These are phyloP conservation scores for Stylophora pistillata DNA, from an alignment of 64 coral and sea anemone genomes.

Conservation along the genomic window DNA sequence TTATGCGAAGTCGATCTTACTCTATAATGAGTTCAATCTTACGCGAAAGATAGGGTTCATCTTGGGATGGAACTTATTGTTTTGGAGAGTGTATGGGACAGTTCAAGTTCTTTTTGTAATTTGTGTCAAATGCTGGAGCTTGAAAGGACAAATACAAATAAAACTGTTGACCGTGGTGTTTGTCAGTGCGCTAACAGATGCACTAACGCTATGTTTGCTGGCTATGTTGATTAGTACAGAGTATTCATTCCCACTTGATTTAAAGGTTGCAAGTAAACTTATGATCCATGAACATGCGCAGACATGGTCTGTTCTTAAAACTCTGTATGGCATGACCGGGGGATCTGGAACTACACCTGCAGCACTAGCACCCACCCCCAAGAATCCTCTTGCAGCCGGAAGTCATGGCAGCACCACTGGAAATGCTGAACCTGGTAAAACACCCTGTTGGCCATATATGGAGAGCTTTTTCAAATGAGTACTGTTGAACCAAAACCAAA, in stretches of 20 bases:
- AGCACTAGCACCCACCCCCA: conserved; percentile 41
- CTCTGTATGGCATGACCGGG: conserved; percentile 67
- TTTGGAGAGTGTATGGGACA: too few relatives aligned
- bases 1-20: too few relatives aligned
- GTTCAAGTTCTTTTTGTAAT: too few relatives aligned
- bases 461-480: neutral
- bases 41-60: too few relatives aligned
- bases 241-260: neutral
- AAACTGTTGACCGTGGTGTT: too few relatives aligned
- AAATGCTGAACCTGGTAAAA: conserved; percentile 39
- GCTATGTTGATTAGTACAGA: too few relatives aligned
- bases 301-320: conserved; percentile 90
- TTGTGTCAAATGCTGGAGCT: too few relatives aligned
- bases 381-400: conserved; percentile 23
- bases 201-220: too few relatives aligned
- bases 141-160: too few relatives aligned
- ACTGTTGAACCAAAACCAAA: neutral
- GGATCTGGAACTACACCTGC: conserved; percentile 31
- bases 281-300: conserved; percentile 88
- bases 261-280: conserved; percentile 73
- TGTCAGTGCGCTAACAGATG: too few relatives aligned
- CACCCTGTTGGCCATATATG: neutral
- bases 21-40: too few relatives aligned
- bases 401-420: conserved; percentile 19
- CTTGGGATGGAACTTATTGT: too few relatives aligned